Conservation (phyloP, 2,888 invertebrate genomes). For the Cyclophora punctaria region DNA sequence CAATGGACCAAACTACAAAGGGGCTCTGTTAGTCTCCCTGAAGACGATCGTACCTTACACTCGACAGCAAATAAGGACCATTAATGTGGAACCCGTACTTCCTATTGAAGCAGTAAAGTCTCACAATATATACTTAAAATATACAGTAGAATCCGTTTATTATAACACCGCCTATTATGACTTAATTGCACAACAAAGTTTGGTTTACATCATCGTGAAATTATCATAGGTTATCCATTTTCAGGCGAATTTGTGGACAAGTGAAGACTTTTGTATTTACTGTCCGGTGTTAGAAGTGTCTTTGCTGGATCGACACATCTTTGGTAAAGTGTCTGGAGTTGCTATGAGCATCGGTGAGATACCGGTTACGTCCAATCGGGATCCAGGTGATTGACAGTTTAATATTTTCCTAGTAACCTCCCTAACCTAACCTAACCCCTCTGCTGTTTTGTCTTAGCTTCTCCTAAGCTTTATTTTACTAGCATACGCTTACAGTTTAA, state of each 20-base stretch:
- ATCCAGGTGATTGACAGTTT: slow-evolving; percentile 30
- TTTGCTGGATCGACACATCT: slow-evolving; percentile 77
- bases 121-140: too few relatives aligned
- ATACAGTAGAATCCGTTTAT: too few relatives aligned
- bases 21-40: slow-evolving; percentile 82
- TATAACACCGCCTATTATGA: too few relatives aligned
- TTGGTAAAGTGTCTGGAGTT: slow-evolving; percentile 75
- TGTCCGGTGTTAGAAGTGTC: slow-evolving; percentile 79
- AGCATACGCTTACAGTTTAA: too few relatives aligned
- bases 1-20: slow-evolving; percentile 78
- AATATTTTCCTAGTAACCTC: too few relatives aligned
- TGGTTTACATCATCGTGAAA: too few relatives aligned
- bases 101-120: slow-evolving; percentile 40
- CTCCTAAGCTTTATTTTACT: too few relatives aligned
- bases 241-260: slow-evolving; percentile 75
- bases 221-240: background rate
- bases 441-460: too few relatives aligned
- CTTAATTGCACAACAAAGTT: too few relatives aligned
- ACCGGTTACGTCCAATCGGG: slow-evolving; percentile 51
- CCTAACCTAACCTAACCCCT: too few relatives aligned
- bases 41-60: slow-evolving; percentile 79
- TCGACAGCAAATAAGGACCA: slow-evolving; percentile 50
- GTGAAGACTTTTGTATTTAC: slow-evolving; percentile 78
- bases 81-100: slow-evolving; percentile 43
- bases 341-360: slow-evolving; percentile 80